Evolutionary conservation across 2,888 invertebrate genomes (phyloP).

Genomic region (Aricia artaxerxes): DNA sequence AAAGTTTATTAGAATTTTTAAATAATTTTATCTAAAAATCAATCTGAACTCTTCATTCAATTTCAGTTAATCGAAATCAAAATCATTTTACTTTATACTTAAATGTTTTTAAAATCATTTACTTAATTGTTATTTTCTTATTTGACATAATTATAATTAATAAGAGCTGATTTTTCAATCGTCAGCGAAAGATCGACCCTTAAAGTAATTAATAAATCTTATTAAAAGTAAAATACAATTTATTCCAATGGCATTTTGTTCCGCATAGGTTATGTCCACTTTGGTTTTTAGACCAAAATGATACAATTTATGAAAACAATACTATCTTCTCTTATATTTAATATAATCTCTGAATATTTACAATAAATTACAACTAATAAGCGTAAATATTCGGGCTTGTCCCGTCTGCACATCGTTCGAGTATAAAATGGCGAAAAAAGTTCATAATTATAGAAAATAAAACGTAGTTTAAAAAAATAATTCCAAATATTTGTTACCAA

Average conservation of each 20-base stretch:
- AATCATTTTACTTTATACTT: not conserved
- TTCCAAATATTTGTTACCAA: not conserved
- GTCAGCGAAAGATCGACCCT: not conserved
- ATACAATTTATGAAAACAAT: not conserved
- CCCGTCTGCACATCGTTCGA: slow-evolving; percentile 33
- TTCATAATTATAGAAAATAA: not conserved
- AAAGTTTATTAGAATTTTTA: not conserved
- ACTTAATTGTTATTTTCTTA: not conserved
- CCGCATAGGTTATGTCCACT: not conserved
- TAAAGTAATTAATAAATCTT: not conserved
- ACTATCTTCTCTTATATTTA: slow-evolving; percentile 21
- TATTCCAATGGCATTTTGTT: slow-evolving; percentile 5
- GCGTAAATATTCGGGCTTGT: slow-evolving; percentile 40
- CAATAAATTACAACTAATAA: slow-evolving; percentile 38
- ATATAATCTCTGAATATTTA: slow-evolving; percentile 29
- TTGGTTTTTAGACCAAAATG: slow-evolving; percentile 17
- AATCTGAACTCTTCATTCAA: not conserved
- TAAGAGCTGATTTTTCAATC: not conserved
- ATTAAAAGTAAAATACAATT: not conserved
- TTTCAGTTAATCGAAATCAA: not conserved
- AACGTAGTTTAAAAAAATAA: not conserved
- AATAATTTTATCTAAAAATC: not conserved
- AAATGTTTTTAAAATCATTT: not conserved
- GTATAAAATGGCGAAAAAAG: slow-evolving; percentile 22
- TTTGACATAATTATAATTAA: not conserved